A percentile compares a stretch with the other conserved stretches of the same genome.
Conservation (phyloP, 2,888 invertebrate species). For the Thymelicus sylvestris region DNA sequence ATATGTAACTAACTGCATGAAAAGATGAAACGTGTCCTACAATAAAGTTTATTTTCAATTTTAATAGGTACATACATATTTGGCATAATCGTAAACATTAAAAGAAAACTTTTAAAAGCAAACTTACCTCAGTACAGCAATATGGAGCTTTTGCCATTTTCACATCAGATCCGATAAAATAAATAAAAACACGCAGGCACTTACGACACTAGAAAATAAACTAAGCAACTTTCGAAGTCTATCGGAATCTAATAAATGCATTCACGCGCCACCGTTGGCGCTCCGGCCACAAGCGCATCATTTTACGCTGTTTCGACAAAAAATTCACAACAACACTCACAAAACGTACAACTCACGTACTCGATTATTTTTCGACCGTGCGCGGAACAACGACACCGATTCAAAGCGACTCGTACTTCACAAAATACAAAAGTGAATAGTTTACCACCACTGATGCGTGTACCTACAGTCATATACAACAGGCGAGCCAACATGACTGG, state of each 20-base stretch:
- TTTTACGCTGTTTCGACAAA: conserved; percentile 54
- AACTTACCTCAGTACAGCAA: conserved; percentile 37
- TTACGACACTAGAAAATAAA: conserved; percentile 37
- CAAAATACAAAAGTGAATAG: conserved; percentile 75
- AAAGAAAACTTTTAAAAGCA: conserved; percentile 2
- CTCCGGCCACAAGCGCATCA: conserved; percentile 48
- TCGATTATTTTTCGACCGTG: conserved; percentile 56
- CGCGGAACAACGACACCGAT: conserved; percentile 58
- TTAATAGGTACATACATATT: not conserved
- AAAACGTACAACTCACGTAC: conserved; percentile 51
- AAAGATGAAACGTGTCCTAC: not conserved
- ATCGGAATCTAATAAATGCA: conserved; percentile 65
- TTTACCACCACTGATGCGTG: conserved; percentile 64
- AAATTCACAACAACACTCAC: conserved; percentile 47
- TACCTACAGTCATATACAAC: conserved; percentile 46
- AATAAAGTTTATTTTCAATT: not conserved
- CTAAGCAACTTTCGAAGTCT: conserved; percentile 67
- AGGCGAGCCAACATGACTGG: conserved; percentile 49
- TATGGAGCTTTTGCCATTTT: conserved; percentile 37
- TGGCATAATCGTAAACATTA: not conserved
- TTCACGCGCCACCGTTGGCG: conserved; percentile 61
- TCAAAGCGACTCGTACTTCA: conserved; percentile 69
- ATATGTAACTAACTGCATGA: not conserved
- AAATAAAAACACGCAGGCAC: conserved; percentile 23
- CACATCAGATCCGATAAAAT: conserved; percentile 1